Evolutionary conservation across 2,797 vertebrate species (phyloP), one percentile per base, ranked within the genome.

Genomic region (Silurus aristotelis): DNA sequence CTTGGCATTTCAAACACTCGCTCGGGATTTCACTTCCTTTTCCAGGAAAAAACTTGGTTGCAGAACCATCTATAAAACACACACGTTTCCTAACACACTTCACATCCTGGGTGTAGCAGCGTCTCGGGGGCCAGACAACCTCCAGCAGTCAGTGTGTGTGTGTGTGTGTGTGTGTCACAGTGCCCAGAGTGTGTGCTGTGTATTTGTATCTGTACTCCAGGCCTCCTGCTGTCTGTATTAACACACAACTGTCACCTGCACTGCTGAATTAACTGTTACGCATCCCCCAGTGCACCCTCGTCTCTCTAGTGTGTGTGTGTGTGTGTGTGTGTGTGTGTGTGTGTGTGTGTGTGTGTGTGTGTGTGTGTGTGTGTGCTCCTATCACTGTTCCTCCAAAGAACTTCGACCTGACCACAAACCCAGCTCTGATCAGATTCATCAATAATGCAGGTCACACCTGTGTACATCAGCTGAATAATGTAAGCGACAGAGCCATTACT

Each of bases 391-490:
- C 56, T 60, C 55, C 27, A 2, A 0, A 66, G 55, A 66, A 31
- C 60, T 9, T 9, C 60, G 15, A 48, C 4, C 61, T 1, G 60
- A 60, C 10, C 60, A 43, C 46, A 5, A 64, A 52, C 60, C 61
- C 72, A n/a, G 56, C 72, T 83, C 64, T 52, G 75, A 86, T 80
- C 61, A 80, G 60, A 60, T 75, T 56, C 19, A 80, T 84, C 64
- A 84, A 80, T 83, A 84, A 84, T 80, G 48, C 46, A 84, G 73
- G 52, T 2, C 19, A 15, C 58, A 66, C 68, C 60, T 75, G 76
- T 84, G 82, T 79, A 25, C 31, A 55, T 27, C 46, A 61, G 76
- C 71, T 80, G 52, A 87, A 80, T 87, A 80, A 87, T 80, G 56
- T 68, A 87, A 60, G 68, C 77, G 14, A 55, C 63, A 71, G 56